A percentile compares a stretch with the other conserved stretches of the same genome.
Conservation (phyloP, 2,113 vertebrate species). For the Salvelinus namaycush region DNA sequence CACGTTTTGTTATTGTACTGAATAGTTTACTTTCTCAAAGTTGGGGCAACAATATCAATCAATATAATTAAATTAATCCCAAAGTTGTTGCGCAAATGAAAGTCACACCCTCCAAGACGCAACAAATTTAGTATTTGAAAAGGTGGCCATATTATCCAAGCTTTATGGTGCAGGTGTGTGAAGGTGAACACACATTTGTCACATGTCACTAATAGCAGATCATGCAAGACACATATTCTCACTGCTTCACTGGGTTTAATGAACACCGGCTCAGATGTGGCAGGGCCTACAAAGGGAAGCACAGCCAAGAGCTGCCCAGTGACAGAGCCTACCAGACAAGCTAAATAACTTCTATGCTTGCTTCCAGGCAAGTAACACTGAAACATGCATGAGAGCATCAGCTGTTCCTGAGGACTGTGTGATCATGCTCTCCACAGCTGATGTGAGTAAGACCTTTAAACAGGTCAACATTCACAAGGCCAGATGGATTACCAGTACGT, state of each 20-base stretch:
- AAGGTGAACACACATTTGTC: conserved; percentile 15
- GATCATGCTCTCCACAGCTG: too few species aligned
- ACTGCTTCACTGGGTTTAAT: not conserved
- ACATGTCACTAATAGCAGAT: conserved; percentile 21
- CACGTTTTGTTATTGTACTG: too few species aligned
- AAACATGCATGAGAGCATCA: too few species aligned
- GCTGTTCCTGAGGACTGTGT: too few species aligned
- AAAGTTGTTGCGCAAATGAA: not conserved
- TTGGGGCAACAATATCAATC: not conserved
- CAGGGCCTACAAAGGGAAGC: too few species aligned
- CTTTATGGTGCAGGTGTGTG: conserved; percentile 19
- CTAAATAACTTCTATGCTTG: too few species aligned
- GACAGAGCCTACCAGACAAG: too few species aligned
- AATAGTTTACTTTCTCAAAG: not conserved
- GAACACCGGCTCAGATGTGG: not conserved
- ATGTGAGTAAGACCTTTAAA: too few species aligned
- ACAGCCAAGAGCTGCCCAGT: too few species aligned
- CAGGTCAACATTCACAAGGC: too few species aligned
- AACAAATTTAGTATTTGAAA: not conserved
- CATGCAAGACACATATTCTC: conserved; percentile 15
- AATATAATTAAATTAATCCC: not conserved
- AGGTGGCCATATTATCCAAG: not conserved
- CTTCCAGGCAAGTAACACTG: too few species aligned
- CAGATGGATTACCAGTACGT: too few species aligned
- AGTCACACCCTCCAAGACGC: not conserved